Conservation (phyloP, 2,888 invertebrate genomes). For the Microctonus hyperodae region DNA sequence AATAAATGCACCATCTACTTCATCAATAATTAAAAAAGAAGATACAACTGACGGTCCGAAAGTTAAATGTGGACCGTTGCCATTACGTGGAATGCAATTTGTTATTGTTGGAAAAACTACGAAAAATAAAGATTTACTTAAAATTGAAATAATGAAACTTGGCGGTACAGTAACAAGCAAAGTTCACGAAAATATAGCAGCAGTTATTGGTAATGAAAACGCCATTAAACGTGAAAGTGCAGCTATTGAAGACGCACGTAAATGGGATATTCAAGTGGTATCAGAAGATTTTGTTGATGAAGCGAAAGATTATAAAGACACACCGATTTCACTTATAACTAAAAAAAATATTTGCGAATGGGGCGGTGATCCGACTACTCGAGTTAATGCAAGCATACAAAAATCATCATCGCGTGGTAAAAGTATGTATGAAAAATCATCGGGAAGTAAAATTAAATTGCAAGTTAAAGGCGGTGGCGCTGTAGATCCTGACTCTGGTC, state of each 20-base stretch:
- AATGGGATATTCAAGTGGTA: constrained; percentile 80
- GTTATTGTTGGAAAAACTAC: constrained; percentile 70
- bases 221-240: constrained; percentile 74
- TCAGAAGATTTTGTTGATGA: constrained; percentile 78
- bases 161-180: constrained; percentile 79
- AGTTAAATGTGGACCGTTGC: constrained; percentile 71
- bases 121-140: constrained; percentile 70
- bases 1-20: constrained; percentile 64
- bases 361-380: constrained; percentile 75
- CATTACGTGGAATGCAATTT: constrained; percentile 82
- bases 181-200: constrained; percentile 72
- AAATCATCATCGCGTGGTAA: constrained; percentile 70
- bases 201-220: constrained; percentile 75
- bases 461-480: constrained; percentile 83
- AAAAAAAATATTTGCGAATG: constrained; percentile 81
- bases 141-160: constrained; percentile 73
- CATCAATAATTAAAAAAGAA: constrained; percentile 66
- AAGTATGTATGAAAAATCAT: constrained; percentile 68
- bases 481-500: constrained; percentile 90
- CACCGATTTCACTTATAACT: constrained; percentile 72
- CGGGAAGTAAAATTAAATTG: constrained; percentile 71
- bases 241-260: constrained; percentile 73
- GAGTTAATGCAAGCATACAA: constrained; percentile 66
- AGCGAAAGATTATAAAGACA: constrained; percentile 69
- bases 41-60: constrained; percentile 68